Evolutionary conservation across 2,888 invertebrate species (phyloP), one percentile per base, ranked within the genome.

Genomic region (Globia sparganii): DNA sequence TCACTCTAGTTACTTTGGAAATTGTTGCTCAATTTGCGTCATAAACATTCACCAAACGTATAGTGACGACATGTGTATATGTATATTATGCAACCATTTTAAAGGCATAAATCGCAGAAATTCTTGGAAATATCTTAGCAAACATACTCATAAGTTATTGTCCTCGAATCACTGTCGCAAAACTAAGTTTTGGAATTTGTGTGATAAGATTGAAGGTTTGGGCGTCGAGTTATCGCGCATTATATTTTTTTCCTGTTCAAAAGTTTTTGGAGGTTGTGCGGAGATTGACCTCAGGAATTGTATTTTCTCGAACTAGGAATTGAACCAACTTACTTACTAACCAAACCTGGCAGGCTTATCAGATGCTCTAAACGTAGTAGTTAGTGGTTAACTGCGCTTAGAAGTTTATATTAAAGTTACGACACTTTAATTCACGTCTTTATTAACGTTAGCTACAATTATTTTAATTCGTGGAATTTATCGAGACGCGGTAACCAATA

Each of bases 401-500:
- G 1, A 56, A 28, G 21, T 59, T 67, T 49, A 49, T 49, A 49
- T 37, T 28, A 28, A 11, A 40, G 31, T 81, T 34, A 49, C 37
- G 15, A 43, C 66, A 78, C 40, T 43, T 73, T 59, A 65, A 58
- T 59, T 75, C 34, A 40, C 34, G 46, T 70, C 21, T 61, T 40
- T 67, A 74, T 56, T 61, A 66, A 15, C 6, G 37, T 56, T n/a
- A 37, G 40, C 13, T 43, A 43, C 5, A 62, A 56, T 80, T 72
- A 81, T 40, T 77, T 85, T 75, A 75, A 68, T 71, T 61, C 66
- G n/a, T 21, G 40, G 15, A 72, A 71, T 53, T 65, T 78, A 78
- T 74, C 68, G 72, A 67, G 64, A 9, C 25, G 43, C n/a, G 6
- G 59, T 40, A 62, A 72, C 59, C 34, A 61, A 65, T 62, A 74